Evolutionary conservation across 2,888 invertebrate genomes (phyloP), one percentile per base, ranked within the genome.

Genomic region (Odontocolon sp.): DNA sequence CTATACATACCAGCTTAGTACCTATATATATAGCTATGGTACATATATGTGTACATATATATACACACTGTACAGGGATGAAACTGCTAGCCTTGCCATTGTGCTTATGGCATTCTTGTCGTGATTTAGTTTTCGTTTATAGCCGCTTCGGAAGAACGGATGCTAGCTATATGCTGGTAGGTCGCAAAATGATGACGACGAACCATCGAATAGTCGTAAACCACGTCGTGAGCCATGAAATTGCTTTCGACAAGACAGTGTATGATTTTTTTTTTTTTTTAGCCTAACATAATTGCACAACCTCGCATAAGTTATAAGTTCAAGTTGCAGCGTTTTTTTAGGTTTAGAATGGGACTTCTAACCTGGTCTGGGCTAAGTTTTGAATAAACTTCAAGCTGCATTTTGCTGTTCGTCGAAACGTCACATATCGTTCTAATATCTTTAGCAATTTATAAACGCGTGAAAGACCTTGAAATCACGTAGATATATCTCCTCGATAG

Each of bases 51-150:
- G 18, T n/a, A 40, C 28, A 23, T 6, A 40, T 28, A 40, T 26
- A 26, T 18, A 61, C 21, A 9, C n/a, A 8, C 45, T 11, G 2
- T 33, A 9, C 18, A 3, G 14, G 47, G n/a, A 47, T 33, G 33
- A 31, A 47, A 33, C 33, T 21, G 5, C 61, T 47, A 16, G 33
- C 21, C 33, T 63, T 33, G n/a, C 33, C 47, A 56, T 71, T 64
- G 71, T 71, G 54, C 36, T 45, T 6, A 2, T 6, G 28, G 33
- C 40, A 70, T 63, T 54, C 31, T 18, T 6, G 6, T 31, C 40
- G 42, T 36, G 50, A 70, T 50, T 40, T 40, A 40, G 14, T 61
- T 28, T n/a, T 42, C 42, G 59, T 42, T 59, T 42, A 40, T 31
- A 31, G 28, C 11, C 2, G 3, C 16, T 23, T 11, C 42, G 31